Evolutionary conservation across 2,797 vertebrate genomes (phyloP).

Genomic region (Setipinna tenuifilis): DNA sequence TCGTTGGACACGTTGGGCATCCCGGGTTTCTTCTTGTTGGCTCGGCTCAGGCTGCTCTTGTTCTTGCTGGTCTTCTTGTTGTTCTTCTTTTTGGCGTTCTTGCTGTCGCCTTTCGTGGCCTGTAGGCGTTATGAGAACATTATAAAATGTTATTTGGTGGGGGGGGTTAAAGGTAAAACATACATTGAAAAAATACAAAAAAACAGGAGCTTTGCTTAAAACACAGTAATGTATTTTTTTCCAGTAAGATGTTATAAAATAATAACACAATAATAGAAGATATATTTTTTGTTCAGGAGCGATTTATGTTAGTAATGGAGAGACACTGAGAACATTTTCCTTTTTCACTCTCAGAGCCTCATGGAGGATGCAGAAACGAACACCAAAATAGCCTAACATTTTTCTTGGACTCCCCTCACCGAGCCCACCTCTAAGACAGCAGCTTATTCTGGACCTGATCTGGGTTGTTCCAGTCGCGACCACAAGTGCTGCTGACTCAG

Average conservation of each 20-base stretch:
- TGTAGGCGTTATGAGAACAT: constrained; percentile 53
- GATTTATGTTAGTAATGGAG: background rate
- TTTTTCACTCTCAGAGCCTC: background rate
- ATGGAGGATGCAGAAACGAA: background rate
- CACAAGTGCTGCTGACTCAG: background rate
- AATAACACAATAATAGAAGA: too few species aligned
- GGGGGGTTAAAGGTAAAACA: too few species aligned
- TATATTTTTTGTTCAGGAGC: too few species aligned
- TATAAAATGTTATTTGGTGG: background rate
- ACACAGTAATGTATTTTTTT: too few species aligned
- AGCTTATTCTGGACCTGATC: background rate
- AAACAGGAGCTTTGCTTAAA: too few species aligned
- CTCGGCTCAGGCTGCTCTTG: constrained; percentile 89
- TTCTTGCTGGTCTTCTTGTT: constrained; percentile 84
- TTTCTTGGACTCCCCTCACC: background rate
- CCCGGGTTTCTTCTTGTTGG: constrained; percentile 97
- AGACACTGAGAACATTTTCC: background rate
- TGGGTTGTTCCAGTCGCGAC: background rate
- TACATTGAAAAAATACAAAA: too few species aligned
- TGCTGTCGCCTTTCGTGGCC: constrained; percentile 92
- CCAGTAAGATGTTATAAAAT: too few species aligned
- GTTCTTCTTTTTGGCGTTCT: constrained; percentile 84
- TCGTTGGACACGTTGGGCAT: constrained; percentile 98
- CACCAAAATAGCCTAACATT: constrained; percentile 5
- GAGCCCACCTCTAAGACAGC: background rate